These are phyloP conservation scores for Orthosia gracilis DNA, from an alignment of 2,888 invertebrate species.

Conservation along the genomic window DNA sequence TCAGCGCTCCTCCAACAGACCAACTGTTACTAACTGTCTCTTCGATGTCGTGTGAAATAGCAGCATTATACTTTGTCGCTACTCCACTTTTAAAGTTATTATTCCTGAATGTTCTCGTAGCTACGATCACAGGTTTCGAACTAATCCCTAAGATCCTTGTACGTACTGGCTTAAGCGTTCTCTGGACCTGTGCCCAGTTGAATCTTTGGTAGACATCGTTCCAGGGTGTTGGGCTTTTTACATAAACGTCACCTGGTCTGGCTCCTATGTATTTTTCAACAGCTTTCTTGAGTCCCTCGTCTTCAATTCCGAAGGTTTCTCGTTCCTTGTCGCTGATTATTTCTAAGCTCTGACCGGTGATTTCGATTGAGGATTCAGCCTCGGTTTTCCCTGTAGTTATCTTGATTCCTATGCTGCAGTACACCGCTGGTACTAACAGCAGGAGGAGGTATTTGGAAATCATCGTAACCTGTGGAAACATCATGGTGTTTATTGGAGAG, in stretches of 20 bases:
- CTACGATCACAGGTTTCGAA: constrained; percentile 56
- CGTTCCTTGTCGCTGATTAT: constrained; percentile 69
- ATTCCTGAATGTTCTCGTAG: constrained; percentile 63
- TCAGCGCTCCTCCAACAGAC: constrained; percentile 58
- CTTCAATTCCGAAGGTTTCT: constrained; percentile 64
- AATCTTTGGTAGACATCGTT: constrained; percentile 71
- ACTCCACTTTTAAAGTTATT: constrained; percentile 42
- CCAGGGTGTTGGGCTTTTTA: constrained; percentile 74
- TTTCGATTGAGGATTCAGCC: background rate
- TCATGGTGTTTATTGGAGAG: too few relatives aligned
- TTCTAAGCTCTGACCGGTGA: constrained; percentile 51
- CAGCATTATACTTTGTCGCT: constrained; percentile 61
- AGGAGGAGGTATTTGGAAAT: constrained; percentile 18
- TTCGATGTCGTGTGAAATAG: constrained; percentile 62
- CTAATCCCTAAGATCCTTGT: constrained; percentile 60
- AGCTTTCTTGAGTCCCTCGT: constrained; percentile 63
- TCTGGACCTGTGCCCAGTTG: constrained; percentile 68
- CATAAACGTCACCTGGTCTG: constrained; percentile 66
- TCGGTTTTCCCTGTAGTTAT: constrained; percentile 1
- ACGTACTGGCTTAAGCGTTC: constrained; percentile 62
- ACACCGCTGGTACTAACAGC: constrained; percentile 18
- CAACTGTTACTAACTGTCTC: constrained; percentile 68
- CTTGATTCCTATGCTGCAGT: constrained; percentile 9
- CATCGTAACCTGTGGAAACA: constrained; percentile 24
- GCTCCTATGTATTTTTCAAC: constrained; percentile 58